phyloP scores from a whole-genome alignment of 1,140 invertebrate genomes.

The Rhopalosiphum maidis region DNA sequence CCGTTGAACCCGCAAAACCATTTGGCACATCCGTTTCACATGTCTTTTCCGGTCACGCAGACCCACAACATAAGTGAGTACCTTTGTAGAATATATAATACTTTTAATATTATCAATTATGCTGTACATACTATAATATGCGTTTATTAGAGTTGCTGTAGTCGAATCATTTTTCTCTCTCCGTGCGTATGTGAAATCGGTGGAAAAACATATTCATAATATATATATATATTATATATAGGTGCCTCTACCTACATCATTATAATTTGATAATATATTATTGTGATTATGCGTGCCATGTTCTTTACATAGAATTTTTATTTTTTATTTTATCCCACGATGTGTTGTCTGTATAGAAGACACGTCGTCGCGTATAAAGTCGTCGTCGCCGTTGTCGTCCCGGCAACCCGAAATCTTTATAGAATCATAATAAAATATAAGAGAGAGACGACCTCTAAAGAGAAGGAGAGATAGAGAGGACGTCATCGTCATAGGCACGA shows the following conservation, averaged over 20 bases:
- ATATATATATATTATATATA: neutral
- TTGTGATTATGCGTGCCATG: neutral
- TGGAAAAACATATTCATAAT: neutral
- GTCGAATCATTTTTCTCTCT: neutral
- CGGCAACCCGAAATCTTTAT: neutral
- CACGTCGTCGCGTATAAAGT: neutral
- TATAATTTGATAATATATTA: neutral
- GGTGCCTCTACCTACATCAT: neutral
- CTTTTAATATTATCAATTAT: neutral
- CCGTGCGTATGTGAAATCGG: neutral
- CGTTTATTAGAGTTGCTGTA: neutral
- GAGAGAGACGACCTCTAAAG: neutral
- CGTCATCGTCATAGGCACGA: slow-evolving; percentile 7
- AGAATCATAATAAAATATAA: slow-evolving; percentile 20
- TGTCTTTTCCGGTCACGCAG: slow-evolving; percentile 60
- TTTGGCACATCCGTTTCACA: slow-evolving; percentile 58
- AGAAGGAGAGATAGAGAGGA: neutral
- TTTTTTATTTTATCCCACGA: slow-evolving; percentile 46
- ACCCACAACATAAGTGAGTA: slow-evolving; percentile 60
- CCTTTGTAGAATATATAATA: neutral
- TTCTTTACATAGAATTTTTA: neutral
- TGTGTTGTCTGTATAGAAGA: slow-evolving; percentile 28
- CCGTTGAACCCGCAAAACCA: slow-evolving; percentile 50
- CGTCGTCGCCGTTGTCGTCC: neutral
- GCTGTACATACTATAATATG: too few species aligned